Evolutionary conservation across 2,888 invertebrate species (phyloP).

Genomic region (Camptogramma bilineatum): DNA sequence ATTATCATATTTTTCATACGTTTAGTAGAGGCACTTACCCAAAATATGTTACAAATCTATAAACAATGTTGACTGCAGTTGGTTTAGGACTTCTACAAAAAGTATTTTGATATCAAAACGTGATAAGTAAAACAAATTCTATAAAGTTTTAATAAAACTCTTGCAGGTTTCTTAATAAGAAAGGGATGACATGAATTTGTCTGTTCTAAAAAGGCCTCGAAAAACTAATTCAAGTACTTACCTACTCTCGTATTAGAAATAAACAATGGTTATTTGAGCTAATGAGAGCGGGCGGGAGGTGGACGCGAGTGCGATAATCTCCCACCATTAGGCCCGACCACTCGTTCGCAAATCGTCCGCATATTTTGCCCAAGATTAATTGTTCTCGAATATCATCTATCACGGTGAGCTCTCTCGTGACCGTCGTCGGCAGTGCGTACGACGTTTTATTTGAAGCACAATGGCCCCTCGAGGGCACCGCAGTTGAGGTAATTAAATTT

Average conservation of each 20-base stretch:
- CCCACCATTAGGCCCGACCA: constrained; percentile 84
- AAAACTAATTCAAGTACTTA: constrained; percentile 32
- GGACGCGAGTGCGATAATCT: constrained; percentile 76
- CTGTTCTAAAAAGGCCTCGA: constrained; percentile 22
- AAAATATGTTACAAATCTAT: constrained; percentile 25
- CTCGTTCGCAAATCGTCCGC: constrained; percentile 85
- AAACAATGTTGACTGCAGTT: constrained; percentile 23
- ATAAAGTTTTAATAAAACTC: too few relatives aligned
- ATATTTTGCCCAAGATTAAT: constrained; percentile 85
- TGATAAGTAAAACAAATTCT: background rate
- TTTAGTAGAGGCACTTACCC: constrained; percentile 33
- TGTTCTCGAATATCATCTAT: constrained; percentile 85
- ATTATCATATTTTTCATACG: constrained; percentile 60
- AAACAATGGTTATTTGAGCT: constrained; percentile 68
- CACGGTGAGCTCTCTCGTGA: constrained; percentile 82
- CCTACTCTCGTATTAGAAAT: constrained; percentile 47
- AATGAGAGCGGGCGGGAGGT: constrained; percentile 73
- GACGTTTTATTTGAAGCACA: constrained; percentile 81
- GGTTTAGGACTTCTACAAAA: constrained; percentile 4
- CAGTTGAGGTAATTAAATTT: constrained; percentile 76
- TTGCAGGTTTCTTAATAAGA: too few relatives aligned
- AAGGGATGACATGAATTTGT: constrained; percentile 32
- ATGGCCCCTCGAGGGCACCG: constrained; percentile 66
- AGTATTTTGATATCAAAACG: background rate
- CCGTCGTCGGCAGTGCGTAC: constrained; percentile 80